These are phyloP conservation scores for Metopia argyrocephala DNA, from an alignment of 2,888 invertebrate species.

Conservation along the genomic window DNA sequence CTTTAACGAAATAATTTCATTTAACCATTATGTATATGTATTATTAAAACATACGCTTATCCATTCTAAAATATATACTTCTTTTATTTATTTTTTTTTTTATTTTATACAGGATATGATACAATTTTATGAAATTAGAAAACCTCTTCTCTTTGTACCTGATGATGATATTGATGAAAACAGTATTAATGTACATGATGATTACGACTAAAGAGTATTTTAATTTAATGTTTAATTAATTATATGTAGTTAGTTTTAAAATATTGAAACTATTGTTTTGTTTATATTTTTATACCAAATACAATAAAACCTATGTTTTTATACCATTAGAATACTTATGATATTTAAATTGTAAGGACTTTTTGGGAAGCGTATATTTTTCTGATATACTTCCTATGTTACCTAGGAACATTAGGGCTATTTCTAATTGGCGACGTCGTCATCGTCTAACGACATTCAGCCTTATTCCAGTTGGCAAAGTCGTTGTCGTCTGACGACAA, in stretches of 20 bases:
- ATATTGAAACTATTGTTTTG: constrained; percentile 5
- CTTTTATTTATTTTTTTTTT: background rate
- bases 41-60: no score
- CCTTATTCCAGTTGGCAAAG: no score
- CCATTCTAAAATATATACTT: background rate
- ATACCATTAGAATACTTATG: no score
- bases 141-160: constrained; percentile 69
- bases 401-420: no score
- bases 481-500: no score
- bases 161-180: constrained; percentile 45
- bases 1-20: no score
- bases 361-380: no score
- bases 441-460: no score
- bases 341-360: no score
- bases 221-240: background rate
- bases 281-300: background rate
- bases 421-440: no score
- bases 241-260: background rate
- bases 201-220: constrained; percentile 12
- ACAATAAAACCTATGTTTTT: background rate
- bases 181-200: background rate
- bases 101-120: constrained; percentile 70
- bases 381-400: no score
- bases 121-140: constrained; percentile 68
- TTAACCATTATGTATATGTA: no score